Percentiles rank a stretch among this genome's conserved stretches.
Conservation (phyloP, 2,113 vertebrate species). For the Chaenogobius annularis region DNA sequence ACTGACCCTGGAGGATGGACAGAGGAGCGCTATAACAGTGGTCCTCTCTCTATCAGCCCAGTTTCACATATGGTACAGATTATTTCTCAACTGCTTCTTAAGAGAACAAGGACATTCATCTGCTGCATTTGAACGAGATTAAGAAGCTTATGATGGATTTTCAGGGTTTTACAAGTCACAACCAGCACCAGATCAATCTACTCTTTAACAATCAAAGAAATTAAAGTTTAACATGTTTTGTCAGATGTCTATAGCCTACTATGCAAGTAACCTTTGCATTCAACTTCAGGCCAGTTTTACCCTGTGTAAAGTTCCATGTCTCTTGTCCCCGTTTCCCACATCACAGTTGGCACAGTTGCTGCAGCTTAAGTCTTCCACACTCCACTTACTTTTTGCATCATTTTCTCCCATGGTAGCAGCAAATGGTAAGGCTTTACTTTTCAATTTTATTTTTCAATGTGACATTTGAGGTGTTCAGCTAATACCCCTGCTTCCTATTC, state of each 20-base stretch:
- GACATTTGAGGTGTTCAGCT: constrained; percentile 34
- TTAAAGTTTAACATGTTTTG: constrained; percentile 37
- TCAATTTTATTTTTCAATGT: constrained; percentile 36
- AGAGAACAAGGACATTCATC: background rate
- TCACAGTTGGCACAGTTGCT: constrained; percentile 30
- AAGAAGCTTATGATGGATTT: constrained; percentile 4
- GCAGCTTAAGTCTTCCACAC: constrained; percentile 20
- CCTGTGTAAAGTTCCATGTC: constrained; percentile 21
- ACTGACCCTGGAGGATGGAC: constrained; percentile 82
- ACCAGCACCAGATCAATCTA: constrained; percentile 16
- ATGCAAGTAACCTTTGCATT: constrained; percentile 15
- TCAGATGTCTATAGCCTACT: constrained; percentile 4
- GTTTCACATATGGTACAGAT: background rate
- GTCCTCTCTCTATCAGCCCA: background rate
- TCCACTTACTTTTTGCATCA: constrained; percentile 52
- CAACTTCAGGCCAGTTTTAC: background rate
- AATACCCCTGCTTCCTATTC: constrained; percentile 30
- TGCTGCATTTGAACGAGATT: constrained; percentile 10
- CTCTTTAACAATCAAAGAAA: constrained; percentile 44
- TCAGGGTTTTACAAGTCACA: constrained; percentile 16
- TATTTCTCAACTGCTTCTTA: background rate
- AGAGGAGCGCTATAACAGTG: constrained; percentile 25
- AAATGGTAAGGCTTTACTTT: constrained; percentile 47
- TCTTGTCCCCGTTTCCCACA: constrained; percentile 18
- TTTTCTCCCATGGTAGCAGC: constrained; percentile 33